Conservation (phyloP, 2,888 invertebrate genomes). For the Acanthopleura granulata region DNA sequence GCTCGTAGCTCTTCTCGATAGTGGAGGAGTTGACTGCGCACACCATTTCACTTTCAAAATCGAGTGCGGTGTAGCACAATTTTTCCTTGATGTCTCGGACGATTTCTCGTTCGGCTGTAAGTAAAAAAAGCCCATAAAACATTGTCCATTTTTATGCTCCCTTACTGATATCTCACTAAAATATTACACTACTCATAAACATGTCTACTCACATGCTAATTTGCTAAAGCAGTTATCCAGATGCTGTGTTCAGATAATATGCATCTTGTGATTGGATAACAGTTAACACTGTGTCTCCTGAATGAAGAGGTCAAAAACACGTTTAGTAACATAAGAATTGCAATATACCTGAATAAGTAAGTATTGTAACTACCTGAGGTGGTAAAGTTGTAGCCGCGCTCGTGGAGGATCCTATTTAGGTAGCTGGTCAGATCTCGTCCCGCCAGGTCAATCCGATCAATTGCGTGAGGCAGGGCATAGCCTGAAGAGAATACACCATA, state of each 20-base stretch:
- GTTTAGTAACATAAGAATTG: neutral
- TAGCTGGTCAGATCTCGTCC: constrained; percentile 96
- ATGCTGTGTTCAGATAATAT: too few species aligned
- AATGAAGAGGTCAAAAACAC: too few species aligned
- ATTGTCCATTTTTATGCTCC: too few species aligned
- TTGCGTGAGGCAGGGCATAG: constrained; percentile 93
- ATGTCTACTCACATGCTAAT: too few species aligned
- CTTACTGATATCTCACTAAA: too few species aligned
- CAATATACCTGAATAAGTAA: neutral
- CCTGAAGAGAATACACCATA: constrained; percentile 58
- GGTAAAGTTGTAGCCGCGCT: constrained; percentile 53
- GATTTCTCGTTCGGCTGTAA: constrained; percentile 68
- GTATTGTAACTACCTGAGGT: constrained; percentile 32
- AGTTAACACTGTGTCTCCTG: too few species aligned
- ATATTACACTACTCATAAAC: too few species aligned
- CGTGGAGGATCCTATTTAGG: constrained; percentile 90
- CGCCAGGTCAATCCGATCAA: constrained; percentile 92
- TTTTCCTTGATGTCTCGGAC: constrained; percentile 53
- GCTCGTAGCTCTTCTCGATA: constrained; percentile 62
- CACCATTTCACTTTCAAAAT: constrained; percentile 60
- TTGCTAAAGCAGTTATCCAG: too few species aligned
- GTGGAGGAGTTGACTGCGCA: constrained; percentile 53
- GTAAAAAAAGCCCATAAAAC: neutral
- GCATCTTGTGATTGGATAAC: too few species aligned
- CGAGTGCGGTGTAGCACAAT: constrained; percentile 70